Conservation (phyloP, 53 echinoderm and acorn worm genomes). For the Hippasteria phrygiana region DNA sequence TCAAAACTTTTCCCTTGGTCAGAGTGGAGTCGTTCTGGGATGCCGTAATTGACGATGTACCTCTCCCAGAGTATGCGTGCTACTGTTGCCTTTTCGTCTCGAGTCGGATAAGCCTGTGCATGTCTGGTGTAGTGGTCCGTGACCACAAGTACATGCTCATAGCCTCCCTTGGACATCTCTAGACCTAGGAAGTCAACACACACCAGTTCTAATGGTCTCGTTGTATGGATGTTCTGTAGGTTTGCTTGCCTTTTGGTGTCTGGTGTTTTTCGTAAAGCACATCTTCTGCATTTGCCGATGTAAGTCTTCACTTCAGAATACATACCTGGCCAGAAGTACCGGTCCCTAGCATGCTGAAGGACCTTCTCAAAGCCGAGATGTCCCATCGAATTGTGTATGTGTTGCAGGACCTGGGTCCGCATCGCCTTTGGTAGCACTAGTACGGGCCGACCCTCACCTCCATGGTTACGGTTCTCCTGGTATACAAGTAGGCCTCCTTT, state of each 20-base stretch:
- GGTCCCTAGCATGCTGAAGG: background rate
- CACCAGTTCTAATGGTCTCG: slow-evolving; percentile 23
- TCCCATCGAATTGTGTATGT: slow-evolving; percentile 26
- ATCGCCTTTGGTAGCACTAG: background rate
- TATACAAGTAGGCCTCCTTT: background rate
- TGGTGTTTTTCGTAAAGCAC: slow-evolving; percentile 24
- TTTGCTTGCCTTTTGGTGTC: background rate
- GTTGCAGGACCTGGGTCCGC: background rate
- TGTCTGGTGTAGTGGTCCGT: slow-evolving; percentile 66
- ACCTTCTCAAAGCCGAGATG: slow-evolving; percentile 35
- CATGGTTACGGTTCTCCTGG: background rate
- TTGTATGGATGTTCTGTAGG: slow-evolving; percentile 16
- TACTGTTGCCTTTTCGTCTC: slow-evolving; percentile 50
- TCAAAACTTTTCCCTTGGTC: slow-evolving; percentile 65
- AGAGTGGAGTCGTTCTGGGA: slow-evolving; percentile 49
- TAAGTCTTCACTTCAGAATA: background rate
- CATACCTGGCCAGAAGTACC: slow-evolving; percentile 42
- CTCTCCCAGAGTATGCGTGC: slow-evolving; percentile 44
- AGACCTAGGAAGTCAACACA: slow-evolving; percentile 66
- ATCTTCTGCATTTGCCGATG: slow-evolving; percentile 5
- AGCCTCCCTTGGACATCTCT: background rate
- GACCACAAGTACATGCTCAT: slow-evolving; percentile 49
- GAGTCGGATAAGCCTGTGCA: slow-evolving; percentile 52
- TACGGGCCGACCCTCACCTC: background rate
- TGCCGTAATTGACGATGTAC: slow-evolving; percentile 21